These are phyloP conservation scores for Cotesia chilonis DNA, from an alignment of 1,140 invertebrate species.

Conservation along the genomic window DNA sequence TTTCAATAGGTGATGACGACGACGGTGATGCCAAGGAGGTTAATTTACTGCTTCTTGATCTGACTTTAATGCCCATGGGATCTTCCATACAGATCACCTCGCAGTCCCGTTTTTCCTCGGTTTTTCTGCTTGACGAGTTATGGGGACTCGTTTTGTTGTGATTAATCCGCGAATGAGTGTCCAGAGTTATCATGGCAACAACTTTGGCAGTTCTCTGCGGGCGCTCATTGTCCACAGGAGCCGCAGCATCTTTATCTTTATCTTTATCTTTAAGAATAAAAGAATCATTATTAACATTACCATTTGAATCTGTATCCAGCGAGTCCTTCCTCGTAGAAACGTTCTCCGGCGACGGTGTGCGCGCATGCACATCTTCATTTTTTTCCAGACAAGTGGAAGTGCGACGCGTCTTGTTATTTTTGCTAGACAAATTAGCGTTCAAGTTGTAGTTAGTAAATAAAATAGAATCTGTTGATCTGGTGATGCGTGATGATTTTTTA, in stretches of 20 bases:
- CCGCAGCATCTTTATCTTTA: slow-evolving; percentile 1
- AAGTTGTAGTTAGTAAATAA: slow-evolving; percentile 27
- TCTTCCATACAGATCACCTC: background rate
- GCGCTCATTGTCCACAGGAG: slow-evolving; percentile 43
- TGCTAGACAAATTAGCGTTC: background rate
- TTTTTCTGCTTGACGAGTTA: slow-evolving; percentile 18
- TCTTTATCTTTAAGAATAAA: slow-evolving; percentile 26
- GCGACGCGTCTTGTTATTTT: background rate
- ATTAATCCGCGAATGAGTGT: slow-evolving; percentile 46
- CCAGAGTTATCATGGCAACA: slow-evolving; percentile 57
- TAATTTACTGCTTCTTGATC: slow-evolving; percentile 11
- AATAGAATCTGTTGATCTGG: slow-evolving; percentile 39
- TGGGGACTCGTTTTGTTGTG: background rate
- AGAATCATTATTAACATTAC: slow-evolving; percentile 43
- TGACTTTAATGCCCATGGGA: background rate
- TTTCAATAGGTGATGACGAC: slow-evolving; percentile 14
- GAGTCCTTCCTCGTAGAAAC: background rate
- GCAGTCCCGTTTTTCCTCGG: slow-evolving; percentile 9
- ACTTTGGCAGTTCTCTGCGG: slow-evolving; percentile 62
- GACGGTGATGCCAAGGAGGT: background rate
- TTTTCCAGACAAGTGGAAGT: slow-evolving; percentile 7
- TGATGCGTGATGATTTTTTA: slow-evolving; percentile 40
- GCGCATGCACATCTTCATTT: background rate
- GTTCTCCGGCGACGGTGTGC: background rate
- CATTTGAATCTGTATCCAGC: slow-evolving; percentile 48